Base-by-base conservation (phyloP, 2,888 invertebrate species). In the Amphiduros pacificus region DNA sequence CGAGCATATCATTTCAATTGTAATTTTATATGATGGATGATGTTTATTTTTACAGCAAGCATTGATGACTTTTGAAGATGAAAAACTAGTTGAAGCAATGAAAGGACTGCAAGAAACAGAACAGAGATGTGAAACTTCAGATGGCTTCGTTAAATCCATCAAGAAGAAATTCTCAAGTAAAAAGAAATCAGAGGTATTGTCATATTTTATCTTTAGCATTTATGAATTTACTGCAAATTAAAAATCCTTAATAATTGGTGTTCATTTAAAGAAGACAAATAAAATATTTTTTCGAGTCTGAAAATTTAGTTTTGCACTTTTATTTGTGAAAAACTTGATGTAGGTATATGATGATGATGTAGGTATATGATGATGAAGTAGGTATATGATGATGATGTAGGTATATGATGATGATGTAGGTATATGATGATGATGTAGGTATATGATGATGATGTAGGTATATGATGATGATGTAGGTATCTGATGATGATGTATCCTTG, bases 31-130 rank as follows among this genome's bases (percentile, higher is more conserved):
- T 26, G 14, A 51, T 5, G 26, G 6, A 11, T 24, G 4, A 51
- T 51, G 20, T 51, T n/a, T 36, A 9, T 78, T n/a, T 48, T 81
- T 82, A 50, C 72, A 89, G 89, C 88, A 89, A 82, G 89, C 89
- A 0, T 74, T 89, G 55, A 88, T 89, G 87, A 88, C 88, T 11
- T 89, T 88, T 77, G 89, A 89, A 77, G 88, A 89, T 24, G 88
- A 88, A 41, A 88, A 88, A 78, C 83, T 89, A 28, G 83, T 84
- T 28, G 82, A 85, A 66, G 88, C 89, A 1, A 82, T 86, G 64
- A 77, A 84, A 58, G 81, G 85, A 9, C 78, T 89, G 36, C 86
- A 86, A 68, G 87, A 88, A 67, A 86, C 88, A 63, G 89, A 89
- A 74, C 85, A 85, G 67, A 82, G 85, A 68, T 88, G 88, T 73